Conservation (phyloP, 37 sponge, comb jelly and placozoan genomes). For the Chondrilla cf. caribensis region DNA sequence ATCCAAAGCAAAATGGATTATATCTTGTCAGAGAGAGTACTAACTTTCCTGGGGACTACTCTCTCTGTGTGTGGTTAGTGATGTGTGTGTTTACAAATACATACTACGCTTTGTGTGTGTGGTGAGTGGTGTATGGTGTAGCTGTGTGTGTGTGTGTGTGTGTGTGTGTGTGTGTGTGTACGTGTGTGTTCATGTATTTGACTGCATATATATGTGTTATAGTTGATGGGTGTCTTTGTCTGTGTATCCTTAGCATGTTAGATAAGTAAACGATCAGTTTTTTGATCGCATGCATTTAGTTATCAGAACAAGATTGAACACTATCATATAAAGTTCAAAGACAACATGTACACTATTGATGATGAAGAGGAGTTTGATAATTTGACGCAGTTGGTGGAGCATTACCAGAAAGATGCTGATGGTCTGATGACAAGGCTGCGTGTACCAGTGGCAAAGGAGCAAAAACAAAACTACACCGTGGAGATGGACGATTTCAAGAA, state of each 20-base stretch:
- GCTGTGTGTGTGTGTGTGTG: neutral
- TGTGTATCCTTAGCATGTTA: no score
- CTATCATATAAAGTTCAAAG: slow-evolving; percentile 66
- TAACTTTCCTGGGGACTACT: slow-evolving; percentile 60
- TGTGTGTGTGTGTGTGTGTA: slow-evolving; percentile 11
- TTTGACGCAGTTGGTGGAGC: slow-evolving; percentile 90
- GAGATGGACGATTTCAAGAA: slow-evolving; percentile 67
- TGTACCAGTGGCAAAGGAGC: slow-evolving; percentile 70
- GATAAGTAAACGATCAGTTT: no score
- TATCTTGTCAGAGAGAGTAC: slow-evolving; percentile 52
- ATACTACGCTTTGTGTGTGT: no score
- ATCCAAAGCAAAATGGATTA: slow-evolving; percentile 48
- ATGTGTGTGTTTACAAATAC: no score
- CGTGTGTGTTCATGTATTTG: neutral
- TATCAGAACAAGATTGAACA: slow-evolving; percentile 84
- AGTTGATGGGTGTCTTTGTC: no score
- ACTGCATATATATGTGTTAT: neutral
- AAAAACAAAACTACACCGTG: slow-evolving; percentile 54
- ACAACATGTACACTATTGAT: slow-evolving; percentile 86
- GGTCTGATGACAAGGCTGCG: slow-evolving; percentile 75
- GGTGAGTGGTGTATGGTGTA: slow-evolving; percentile 32
- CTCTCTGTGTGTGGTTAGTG: slow-evolving; percentile 56
- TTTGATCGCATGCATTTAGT: slow-evolving; percentile 25
- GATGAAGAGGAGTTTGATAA: slow-evolving; percentile 92
- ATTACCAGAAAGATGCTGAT: slow-evolving; percentile 91